phyloP scores from a whole-genome alignment of 2,113 vertebrate genomes.

The Ceratotherium simum region DNA sequence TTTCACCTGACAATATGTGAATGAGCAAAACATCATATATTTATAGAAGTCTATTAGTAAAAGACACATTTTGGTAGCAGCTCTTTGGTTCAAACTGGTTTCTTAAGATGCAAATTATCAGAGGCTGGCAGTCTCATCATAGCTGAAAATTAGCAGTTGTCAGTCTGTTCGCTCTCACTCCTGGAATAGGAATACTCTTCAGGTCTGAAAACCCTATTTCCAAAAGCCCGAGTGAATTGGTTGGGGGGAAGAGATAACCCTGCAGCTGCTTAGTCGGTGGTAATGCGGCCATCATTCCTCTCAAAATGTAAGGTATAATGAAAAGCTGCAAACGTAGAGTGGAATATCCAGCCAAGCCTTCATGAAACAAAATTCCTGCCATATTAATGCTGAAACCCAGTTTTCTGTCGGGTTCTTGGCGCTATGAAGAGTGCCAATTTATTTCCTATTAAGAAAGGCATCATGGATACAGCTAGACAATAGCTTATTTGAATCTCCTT shows the following conservation, averaged over 20 bases:
- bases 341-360: slow-evolving; percentile 7
- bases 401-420: slow-evolving; percentile 37
- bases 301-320: slow-evolving; percentile 1
- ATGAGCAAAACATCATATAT: neutral
- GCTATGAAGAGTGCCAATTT: neutral
- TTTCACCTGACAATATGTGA: neutral
- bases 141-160: neutral
- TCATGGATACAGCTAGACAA: slow-evolving; percentile 37
- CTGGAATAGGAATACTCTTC: slow-evolving; percentile 14
- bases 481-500: slow-evolving; percentile 7
- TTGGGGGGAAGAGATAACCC: slow-evolving; percentile 59
- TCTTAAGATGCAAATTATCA: slow-evolving; percentile 67
- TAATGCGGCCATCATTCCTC: neutral
- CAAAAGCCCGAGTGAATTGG: slow-evolving; percentile 37
- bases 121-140: neutral
- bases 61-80: slow-evolving; percentile 5
- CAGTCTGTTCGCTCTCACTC: neutral
- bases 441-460: slow-evolving; percentile 64
- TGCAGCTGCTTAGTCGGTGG: neutral
- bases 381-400: neutral
- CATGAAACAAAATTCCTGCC: slow-evolving; percentile 34
- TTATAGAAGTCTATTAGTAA: slow-evolving; percentile 48
- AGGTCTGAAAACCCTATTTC: slow-evolving; percentile 49
- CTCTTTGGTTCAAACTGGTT: slow-evolving; percentile 43
- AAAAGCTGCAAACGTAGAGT: slow-evolving; percentile 5